Evolutionary conservation across 2,888 invertebrate genomes (phyloP).

Genomic region (Hypercompe scribonia): DNA sequence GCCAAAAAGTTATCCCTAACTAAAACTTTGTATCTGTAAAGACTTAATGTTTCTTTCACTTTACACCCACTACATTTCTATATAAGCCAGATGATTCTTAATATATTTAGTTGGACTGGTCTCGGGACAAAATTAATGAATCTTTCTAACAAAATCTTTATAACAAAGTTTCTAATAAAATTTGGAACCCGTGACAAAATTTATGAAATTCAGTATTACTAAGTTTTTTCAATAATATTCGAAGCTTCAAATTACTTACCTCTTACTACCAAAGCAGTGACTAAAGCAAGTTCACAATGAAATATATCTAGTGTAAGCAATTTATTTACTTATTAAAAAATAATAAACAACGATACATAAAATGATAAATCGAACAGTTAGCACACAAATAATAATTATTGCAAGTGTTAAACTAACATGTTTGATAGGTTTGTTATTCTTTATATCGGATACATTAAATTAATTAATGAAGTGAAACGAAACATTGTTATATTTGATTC

Average conservation of each 20-base stretch:
- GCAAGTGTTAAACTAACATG: background rate
- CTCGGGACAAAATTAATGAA: background rate
- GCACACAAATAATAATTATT: background rate
- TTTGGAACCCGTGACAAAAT: too few species aligned
- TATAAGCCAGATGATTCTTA: background rate
- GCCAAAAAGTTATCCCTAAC: too few species aligned
- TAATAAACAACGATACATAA: background rate
- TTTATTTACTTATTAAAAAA: background rate
- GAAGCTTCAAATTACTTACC: background rate
- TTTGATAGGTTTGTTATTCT: background rate
- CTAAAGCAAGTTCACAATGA: too few species aligned
- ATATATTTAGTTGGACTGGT: background rate
- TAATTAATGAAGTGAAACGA: background rate
- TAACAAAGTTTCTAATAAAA: too few species aligned
- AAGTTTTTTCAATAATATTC: background rate
- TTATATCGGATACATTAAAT: background rate
- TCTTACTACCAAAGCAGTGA: too few species aligned
- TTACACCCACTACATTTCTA: background rate
- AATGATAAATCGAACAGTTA: background rate
- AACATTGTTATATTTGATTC: background rate
- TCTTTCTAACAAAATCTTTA: background rate
- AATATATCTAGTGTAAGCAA: background rate
- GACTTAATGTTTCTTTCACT: background rate
- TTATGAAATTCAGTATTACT: background rate
- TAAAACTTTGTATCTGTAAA: background rate